These are phyloP conservation scores for Amblyopsis hoosieri DNA, from an alignment of 2,797 vertebrate species.

Conservation along the genomic window DNA sequence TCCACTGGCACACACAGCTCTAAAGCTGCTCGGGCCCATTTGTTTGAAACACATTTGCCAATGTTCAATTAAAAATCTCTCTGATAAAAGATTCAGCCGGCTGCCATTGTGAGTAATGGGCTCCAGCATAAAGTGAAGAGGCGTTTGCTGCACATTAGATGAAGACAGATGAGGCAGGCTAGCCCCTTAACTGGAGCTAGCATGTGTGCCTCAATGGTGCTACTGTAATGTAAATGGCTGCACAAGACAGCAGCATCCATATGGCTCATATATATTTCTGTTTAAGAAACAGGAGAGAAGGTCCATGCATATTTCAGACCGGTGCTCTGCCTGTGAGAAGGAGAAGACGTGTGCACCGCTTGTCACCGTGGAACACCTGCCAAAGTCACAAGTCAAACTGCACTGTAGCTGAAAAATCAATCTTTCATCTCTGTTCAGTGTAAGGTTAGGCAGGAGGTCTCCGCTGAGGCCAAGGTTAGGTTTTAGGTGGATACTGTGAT, in stretches of 20 bases:
- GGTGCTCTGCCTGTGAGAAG: not conserved
- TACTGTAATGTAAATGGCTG: constrained; percentile 51
- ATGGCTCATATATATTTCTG: not conserved
- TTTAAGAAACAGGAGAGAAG: not conserved
- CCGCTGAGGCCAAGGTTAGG: not conserved
- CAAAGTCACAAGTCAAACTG: not conserved
- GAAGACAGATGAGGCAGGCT: constrained; percentile 72
- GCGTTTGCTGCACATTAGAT: constrained; percentile 72
- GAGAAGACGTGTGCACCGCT: not conserved
- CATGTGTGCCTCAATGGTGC: constrained; percentile 55
- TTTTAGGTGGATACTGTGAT: not conserved
- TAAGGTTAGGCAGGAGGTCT: not conserved
- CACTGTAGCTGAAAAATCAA: not conserved
- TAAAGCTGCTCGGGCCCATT: constrained; percentile 51
- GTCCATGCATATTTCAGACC: not conserved
- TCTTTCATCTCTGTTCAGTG: not conserved
- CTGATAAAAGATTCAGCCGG: constrained; percentile 76
- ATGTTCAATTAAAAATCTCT: constrained; percentile 76
- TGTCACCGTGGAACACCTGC: not conserved
- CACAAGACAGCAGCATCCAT: not conserved
- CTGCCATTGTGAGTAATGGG: constrained; percentile 77
- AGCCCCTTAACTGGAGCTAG: constrained; percentile 51
- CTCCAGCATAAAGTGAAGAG: constrained; percentile 72
- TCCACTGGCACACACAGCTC: constrained; percentile 41
- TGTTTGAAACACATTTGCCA: constrained; percentile 69